Conservation (phyloP, 1,140 invertebrate species). For the Hyposmocoma kahamanoa region DNA sequence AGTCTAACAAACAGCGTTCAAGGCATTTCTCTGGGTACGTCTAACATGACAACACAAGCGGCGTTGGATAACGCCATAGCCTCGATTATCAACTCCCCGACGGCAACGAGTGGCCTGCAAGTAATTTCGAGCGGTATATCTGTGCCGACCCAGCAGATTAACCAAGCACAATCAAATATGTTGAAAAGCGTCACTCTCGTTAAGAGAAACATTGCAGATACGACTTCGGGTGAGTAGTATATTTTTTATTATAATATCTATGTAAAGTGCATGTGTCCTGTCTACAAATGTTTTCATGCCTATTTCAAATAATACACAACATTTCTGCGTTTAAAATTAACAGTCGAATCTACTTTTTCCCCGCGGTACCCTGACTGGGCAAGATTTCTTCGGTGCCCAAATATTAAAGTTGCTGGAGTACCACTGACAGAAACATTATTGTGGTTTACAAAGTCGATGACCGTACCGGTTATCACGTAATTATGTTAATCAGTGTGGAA, state of each 20-base stretch:
- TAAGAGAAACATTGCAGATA: slow-evolving; percentile 47
- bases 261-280: no score
- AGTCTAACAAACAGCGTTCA: slow-evolving; percentile 55
- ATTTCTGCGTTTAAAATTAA: no score
- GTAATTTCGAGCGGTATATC: slow-evolving; percentile 50
- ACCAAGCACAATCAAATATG: slow-evolving; percentile 29
- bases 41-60: slow-evolving; percentile 44
- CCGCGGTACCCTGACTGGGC: no score
- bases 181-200: slow-evolving; percentile 55
- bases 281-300: no score
- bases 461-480: no score
- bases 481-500: no score
- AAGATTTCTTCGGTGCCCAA: no score
- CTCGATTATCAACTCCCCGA: slow-evolving; percentile 55
- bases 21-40: slow-evolving; percentile 46
- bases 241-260: neutral
- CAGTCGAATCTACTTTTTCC: no score
- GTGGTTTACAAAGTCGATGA: no score
- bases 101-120: slow-evolving; percentile 38
- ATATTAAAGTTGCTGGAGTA: no score
- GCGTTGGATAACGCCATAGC: slow-evolving; percentile 55
- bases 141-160: slow-evolving; percentile 20
- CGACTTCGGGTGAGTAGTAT: slow-evolving; percentile 33
- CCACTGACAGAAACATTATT: no score
- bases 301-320: no score